Evolutionary conservation across 2,888 invertebrate genomes (phyloP).

Genomic region (Coelinius sp.): DNA sequence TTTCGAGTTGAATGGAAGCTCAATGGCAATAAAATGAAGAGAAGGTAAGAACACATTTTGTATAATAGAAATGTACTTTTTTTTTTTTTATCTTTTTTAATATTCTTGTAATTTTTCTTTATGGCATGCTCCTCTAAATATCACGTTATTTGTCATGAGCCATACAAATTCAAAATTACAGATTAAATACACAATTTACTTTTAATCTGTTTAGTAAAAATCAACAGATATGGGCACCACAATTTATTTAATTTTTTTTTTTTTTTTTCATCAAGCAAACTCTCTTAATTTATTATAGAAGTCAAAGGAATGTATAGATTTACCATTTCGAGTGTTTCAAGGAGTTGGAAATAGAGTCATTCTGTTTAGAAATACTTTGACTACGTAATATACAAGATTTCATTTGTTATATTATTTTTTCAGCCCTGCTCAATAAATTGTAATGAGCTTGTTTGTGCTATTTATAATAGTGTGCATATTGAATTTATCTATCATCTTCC

Average conservation of each 20-base stretch:
- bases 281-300: conserved; percentile 52
- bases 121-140: conserved; percentile 58
- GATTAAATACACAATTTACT: conserved; percentile 47
- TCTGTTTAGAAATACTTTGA: conserved; percentile 52
- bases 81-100: background rate
- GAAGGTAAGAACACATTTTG: conserved; percentile 12
- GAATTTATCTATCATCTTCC: conserved; percentile 58
- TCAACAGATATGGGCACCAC: conserved; percentile 51
- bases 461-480: conserved; percentile 70
- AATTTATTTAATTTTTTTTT: conserved; percentile 31
- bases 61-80: background rate
- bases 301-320: conserved; percentile 54
- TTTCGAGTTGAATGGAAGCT: conserved; percentile 20
- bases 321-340: background rate
- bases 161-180: conserved; percentile 54
- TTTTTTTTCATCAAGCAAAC: conserved; percentile 35
- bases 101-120: background rate
- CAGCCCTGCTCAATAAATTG: conserved; percentile 56
- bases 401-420: conserved; percentile 44
- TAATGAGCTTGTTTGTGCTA: conserved; percentile 67
- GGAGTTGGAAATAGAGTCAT: conserved; percentile 15
- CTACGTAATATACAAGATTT: conserved; percentile 60
- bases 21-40: conserved; percentile 18
- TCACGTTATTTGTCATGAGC: conserved; percentile 56
- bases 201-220: conserved; percentile 54